Evolutionary conservation across 2,888 invertebrate genomes (phyloP), one percentile per base, ranked within the genome.

Genomic region (Dasypogon diadema): DNA sequence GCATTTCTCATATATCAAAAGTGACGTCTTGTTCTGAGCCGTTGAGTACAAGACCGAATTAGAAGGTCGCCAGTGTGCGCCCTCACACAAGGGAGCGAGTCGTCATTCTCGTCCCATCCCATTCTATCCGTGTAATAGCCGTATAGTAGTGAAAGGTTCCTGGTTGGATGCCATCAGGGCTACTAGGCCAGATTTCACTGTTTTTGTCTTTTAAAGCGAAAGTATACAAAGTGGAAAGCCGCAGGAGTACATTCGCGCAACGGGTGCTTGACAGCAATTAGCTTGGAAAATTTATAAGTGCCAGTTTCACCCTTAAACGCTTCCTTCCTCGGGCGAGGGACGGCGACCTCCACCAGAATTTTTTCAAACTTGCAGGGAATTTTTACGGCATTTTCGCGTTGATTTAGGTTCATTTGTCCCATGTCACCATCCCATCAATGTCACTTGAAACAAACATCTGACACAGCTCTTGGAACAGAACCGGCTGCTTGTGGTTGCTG

Each of bases 261-360:
- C 26, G 56, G 56, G 56, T 30, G 30, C 56, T n/a, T 26, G 56
- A 56, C 56, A 56, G 56, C 56, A 56, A 56, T 56, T 56, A 56
- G 26, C 56, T 30, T 4, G 14, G 26, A 30, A 56, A 22, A 56
- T 56, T 56, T 56, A 56, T 56, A 18, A n/a, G 24, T 24, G n/a
- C 56, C 14, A n/a, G 56, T 18, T 24, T 56, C 14, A 51, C 26
- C 56, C 10, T 56, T 56, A 56, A 56, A 56, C 14, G 30, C 2
- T 24, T 56, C 56, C 56, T 56, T n/a, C 56, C 56, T 56, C n/a
- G 22, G 21, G n/a, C n/a, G n/a, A n/a, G n/a, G 12, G 21, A 22
- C 8, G n/a, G 22, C 48, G n/a, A 5, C 48, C 14, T 48, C n/a
- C 16, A 5, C 5, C 48, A 12, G n/a, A n/a, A n/a, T n/a, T n/a